Evolutionary conservation across 2,888 invertebrate species (phyloP).

Genomic region (Trachelus iudaicus): DNA sequence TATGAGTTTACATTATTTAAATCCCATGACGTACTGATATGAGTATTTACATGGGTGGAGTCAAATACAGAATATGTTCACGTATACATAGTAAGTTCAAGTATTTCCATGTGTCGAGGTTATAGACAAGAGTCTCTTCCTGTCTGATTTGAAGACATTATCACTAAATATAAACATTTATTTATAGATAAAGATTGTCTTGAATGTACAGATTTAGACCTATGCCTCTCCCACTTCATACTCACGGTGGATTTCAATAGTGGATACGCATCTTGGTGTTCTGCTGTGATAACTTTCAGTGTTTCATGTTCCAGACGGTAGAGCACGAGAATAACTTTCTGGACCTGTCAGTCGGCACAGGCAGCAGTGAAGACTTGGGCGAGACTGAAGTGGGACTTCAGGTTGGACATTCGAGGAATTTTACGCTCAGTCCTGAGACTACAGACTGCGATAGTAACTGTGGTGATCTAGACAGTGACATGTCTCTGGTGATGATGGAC

Average conservation of each 20-base stretch:
- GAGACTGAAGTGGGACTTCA: conserved; percentile 73
- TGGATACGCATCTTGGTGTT: not conserved
- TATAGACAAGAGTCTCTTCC: not conserved
- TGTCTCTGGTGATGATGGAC: conserved; percentile 81
- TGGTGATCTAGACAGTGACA: conserved; percentile 87
- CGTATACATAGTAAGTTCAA: not conserved
- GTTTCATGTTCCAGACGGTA: conserved; percentile 57
- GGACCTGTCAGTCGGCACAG: conserved; percentile 72
- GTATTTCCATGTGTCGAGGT: not conserved
- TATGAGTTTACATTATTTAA: conserved; percentile 28
- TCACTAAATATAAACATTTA: conserved; percentile 4
- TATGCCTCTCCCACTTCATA: not conserved
- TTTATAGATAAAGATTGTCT: conserved; percentile 1
- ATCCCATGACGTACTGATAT: not conserved
- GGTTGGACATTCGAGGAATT: conserved; percentile 82
- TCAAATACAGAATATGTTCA: not conserved
- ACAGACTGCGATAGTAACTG: conserved; percentile 92
- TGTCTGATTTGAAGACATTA: not conserved
- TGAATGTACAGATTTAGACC: not conserved
- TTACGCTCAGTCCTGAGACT: conserved; percentile 91
- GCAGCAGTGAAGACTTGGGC: conserved; percentile 74
- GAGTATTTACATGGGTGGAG: not conserved
- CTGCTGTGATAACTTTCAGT: not conserved
- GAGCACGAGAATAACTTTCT: conserved; percentile 72
- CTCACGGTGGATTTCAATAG: not conserved